Conservation (phyloP, 2,113 vertebrate species). For the Euleptes europaea region DNA sequence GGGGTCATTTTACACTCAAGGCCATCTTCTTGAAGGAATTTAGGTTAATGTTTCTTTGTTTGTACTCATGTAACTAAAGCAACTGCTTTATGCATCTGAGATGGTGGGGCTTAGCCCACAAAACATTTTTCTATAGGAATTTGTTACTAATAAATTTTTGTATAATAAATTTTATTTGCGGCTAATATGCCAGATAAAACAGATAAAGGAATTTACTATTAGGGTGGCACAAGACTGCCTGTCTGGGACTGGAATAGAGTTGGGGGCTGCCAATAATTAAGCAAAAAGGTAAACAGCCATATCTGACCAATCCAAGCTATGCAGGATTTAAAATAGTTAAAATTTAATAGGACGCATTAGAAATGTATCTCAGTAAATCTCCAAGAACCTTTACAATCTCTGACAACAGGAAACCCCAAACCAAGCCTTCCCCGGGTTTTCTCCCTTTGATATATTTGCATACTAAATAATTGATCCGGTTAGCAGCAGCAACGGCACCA, state of each 20-base stretch:
- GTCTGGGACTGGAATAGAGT: background rate
- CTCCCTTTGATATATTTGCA: constrained; percentile 4
- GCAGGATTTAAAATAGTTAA: background rate
- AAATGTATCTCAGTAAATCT: background rate
- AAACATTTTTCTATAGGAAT: background rate
- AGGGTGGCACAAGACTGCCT: background rate
- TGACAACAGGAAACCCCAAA: background rate
- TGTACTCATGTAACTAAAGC: background rate
- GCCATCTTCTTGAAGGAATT: too few relatives aligned
- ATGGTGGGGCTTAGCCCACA: background rate
- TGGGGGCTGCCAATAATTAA: background rate
- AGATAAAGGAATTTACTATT: too few relatives aligned
- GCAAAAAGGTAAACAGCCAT: background rate
- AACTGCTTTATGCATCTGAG: background rate
- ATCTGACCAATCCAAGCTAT: background rate
- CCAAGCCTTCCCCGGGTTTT: background rate
- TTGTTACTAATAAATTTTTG: too few relatives aligned
- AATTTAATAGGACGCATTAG: background rate
- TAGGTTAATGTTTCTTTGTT: too few relatives aligned
- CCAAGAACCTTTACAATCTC: background rate
- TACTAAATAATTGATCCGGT: constrained; percentile 22
- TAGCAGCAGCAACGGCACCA: background rate
- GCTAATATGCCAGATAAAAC: too few relatives aligned
- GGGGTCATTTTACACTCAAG: too few relatives aligned
- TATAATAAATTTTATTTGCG: too few relatives aligned